Conservation (phyloP, 2,888 invertebrate species). For the Emesis furor region DNA sequence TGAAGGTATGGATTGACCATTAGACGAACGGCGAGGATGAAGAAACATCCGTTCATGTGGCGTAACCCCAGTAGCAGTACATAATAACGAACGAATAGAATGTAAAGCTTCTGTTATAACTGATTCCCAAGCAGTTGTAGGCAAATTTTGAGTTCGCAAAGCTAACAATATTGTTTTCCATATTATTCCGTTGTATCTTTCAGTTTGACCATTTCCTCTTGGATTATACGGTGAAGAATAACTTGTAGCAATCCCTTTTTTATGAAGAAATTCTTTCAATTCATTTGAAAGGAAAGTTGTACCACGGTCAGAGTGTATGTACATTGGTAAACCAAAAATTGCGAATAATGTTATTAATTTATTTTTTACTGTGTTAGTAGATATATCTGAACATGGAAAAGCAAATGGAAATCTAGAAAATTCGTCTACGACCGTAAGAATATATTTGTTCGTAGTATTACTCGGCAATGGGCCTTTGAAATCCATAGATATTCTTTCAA, state of each 20-base stretch:
- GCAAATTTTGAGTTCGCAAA: background rate
- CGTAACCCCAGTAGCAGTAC: conserved; percentile 45
- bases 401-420: conserved; percentile 53
- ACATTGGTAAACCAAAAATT: conserved; percentile 40
- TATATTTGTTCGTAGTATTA: conserved; percentile 33
- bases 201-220: conserved; percentile 46
- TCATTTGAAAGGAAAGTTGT: conserved; percentile 44
- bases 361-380: conserved; percentile 38
- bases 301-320: conserved; percentile 49
- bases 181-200: conserved; percentile 25
- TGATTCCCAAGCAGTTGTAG: conserved; percentile 36
- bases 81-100: conserved; percentile 54
- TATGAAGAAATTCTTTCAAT: conserved; percentile 19
- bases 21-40: conserved; percentile 34
- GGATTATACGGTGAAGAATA: conserved; percentile 52
- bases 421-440: conserved; percentile 39
- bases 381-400: conserved; percentile 46
- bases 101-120: conserved; percentile 45
- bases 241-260: conserved; percentile 38
- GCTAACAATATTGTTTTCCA: conserved; percentile 5
- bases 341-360: conserved; percentile 40
- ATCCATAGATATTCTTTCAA: conserved; percentile 62
- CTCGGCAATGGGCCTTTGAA: conserved; percentile 66
- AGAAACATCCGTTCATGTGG: conserved; percentile 53
- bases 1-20: conserved; percentile 40